These are phyloP conservation scores for Anomalospiza imberbis DNA, from an alignment of 2,797 vertebrate species.

Conservation along the genomic window DNA sequence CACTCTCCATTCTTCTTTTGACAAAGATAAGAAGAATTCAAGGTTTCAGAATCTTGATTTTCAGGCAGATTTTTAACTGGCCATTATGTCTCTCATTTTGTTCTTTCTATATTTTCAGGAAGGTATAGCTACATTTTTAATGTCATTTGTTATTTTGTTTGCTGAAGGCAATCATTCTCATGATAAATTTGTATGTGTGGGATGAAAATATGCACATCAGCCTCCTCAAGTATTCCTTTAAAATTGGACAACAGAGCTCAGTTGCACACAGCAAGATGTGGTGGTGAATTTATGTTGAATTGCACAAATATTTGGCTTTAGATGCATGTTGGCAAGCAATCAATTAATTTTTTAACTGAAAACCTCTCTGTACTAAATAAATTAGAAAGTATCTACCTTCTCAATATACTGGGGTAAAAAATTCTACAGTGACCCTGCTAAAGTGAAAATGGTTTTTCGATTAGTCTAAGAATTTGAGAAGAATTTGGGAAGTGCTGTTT, in stretches of 20 bases:
- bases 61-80: background rate
- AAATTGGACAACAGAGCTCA: background rate
- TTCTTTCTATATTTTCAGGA: background rate
- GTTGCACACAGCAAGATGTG: background rate
- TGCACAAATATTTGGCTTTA: conserved; percentile 42
- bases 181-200: background rate
- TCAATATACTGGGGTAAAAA: background rate
- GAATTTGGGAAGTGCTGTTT: background rate
- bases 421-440: background rate
- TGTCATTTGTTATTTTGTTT: background rate
- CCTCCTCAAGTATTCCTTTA: conserved; percentile 30
- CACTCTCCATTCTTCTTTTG: background rate
- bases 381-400: background rate
- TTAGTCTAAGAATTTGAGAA: background rate
- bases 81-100: conserved; percentile 29
- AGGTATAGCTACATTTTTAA: background rate
- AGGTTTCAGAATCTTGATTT: background rate
- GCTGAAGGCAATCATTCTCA: conserved; percentile 17
- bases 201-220: background rate
- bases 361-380: background rate
- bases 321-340: conserved; percentile 9
- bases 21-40: background rate
- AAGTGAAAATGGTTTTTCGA: background rate
- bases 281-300: conserved; percentile 28
- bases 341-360: conserved; percentile 48